Percentiles rank a stretch among this genome's conserved stretches.
These are phyloP conservation scores for Danio kyathit DNA, from an alignment of 2,797 vertebrate genomes.

Conservation along the genomic window DNA sequence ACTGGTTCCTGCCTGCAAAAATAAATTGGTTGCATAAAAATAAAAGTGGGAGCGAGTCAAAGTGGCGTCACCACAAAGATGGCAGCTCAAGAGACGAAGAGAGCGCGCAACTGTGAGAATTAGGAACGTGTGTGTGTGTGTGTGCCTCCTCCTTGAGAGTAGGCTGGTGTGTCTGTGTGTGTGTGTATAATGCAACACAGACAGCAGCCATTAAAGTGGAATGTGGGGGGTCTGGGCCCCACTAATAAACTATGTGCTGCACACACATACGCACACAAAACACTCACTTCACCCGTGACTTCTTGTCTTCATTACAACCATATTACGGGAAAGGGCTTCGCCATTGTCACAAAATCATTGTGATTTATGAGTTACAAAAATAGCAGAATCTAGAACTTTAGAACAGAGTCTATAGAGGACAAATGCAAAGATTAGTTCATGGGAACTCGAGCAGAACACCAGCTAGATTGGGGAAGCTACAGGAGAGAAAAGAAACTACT, in stretches of 20 bases:
- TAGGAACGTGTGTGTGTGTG: conserved; percentile 70
- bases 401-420: background rate
- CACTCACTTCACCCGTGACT: conserved; percentile 37
- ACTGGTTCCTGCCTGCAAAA: conserved; percentile 74
- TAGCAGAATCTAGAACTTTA: background rate
- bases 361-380: too few species aligned
- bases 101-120: conserved; percentile 72
- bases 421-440: background rate
- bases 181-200: conserved; percentile 77
- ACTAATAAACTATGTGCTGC: conserved; percentile 69
- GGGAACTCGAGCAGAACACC: background rate
- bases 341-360: conserved; percentile 15
- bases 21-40: conserved; percentile 78
- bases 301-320: conserved; percentile 49
- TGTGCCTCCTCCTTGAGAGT: conserved; percentile 29
- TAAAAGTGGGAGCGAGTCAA: conserved; percentile 80
- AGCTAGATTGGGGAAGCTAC: background rate
- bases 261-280: conserved; percentile 31
- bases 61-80: conserved; percentile 83
- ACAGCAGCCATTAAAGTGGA: conserved; percentile 71
- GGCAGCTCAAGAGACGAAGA: conserved; percentile 75
- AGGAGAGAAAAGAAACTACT: too few species aligned
- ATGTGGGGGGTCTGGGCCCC: conserved; percentile 74
- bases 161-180: conserved; percentile 42
- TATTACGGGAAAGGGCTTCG: conserved; percentile 23